A percentile compares a stretch with the other conserved stretches of the same genome.
Conservation (phyloP, 2,113 vertebrate species). For the Antigone vipio region DNA sequence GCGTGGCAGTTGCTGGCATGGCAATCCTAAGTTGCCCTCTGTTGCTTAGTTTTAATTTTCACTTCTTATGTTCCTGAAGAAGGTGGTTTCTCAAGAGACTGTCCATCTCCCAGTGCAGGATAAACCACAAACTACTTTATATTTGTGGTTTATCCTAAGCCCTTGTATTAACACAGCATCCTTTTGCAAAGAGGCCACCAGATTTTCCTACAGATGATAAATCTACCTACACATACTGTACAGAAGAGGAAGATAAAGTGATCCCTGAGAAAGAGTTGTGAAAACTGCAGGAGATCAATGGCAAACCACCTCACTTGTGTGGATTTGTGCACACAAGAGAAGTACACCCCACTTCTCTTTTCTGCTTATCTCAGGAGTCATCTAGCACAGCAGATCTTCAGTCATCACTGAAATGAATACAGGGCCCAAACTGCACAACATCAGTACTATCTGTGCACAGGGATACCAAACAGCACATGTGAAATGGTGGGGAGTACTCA, state of each 20-base stretch:
- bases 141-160: neutral
- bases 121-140: neutral
- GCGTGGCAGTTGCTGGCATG: neutral
- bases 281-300: neutral
- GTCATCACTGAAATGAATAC: neutral
- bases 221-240: fast-evolving
- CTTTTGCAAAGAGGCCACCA: neutral
- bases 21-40: neutral
- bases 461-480: neutral
- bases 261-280: neutral
- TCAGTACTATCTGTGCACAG: neutral
- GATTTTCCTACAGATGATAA: neutral
- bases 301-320: neutral
- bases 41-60: neutral
- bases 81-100: neutral
- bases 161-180: neutral
- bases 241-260: neutral
- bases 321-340: neutral
- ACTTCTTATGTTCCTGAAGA: neutral
- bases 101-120: neutral
- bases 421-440: neutral
- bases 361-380: fast-evolving
- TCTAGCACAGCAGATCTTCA: neutral
- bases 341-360: neutral
- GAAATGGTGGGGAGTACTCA: neutral